Conservation (phyloP, 2,113 vertebrate genomes). For the Takifugu flavidus region DNA sequence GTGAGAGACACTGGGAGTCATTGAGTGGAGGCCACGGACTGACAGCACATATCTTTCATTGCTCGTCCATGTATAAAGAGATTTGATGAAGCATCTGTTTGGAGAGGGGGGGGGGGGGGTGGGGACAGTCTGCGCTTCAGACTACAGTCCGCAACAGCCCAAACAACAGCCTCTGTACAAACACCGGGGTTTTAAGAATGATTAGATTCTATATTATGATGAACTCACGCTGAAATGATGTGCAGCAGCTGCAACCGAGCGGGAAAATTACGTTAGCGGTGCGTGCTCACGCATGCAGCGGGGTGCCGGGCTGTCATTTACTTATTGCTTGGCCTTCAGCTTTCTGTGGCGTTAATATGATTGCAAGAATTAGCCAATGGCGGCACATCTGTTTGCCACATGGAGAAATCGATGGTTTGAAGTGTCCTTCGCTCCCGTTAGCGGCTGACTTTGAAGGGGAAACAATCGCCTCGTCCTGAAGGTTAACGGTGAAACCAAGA, state of each 20-base stretch:
- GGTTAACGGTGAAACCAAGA: not conserved
- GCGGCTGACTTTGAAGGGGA: constrained; percentile 41
- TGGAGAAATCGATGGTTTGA: constrained; percentile 53
- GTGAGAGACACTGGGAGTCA: constrained; percentile 39
- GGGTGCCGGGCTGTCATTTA: constrained; percentile 39
- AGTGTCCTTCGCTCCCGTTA: constrained; percentile 49
- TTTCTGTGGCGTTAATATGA: constrained; percentile 57
- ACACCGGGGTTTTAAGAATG: not conserved
- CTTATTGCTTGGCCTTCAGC: constrained; percentile 56
- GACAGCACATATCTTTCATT: constrained; percentile 46
- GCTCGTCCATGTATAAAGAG: constrained; percentile 63
- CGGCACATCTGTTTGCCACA: constrained; percentile 58
- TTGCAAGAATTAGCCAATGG: constrained; percentile 52
- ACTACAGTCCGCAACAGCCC: constrained; percentile 38
- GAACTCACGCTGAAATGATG: constrained; percentile 19
- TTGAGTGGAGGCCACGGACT: constrained; percentile 39
- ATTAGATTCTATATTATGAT: constrained; percentile 16
- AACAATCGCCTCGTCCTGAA: constrained; percentile 28
- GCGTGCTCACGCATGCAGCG: constrained; percentile 38
- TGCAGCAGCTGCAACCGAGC: constrained; percentile 9
- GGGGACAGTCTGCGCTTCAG: constrained; percentile 44
- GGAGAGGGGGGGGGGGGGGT: constrained; percentile 46
- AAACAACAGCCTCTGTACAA: constrained; percentile 23
- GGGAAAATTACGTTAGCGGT: constrained; percentile 8
- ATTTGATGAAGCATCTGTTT: constrained; percentile 70